A percentile compares a stretch with the other conserved stretches of the same genome.
These are phyloP conservation scores for Papilio aristodemus DNA, from an alignment of 1,140 invertebrate genomes.

Conservation along the genomic window DNA sequence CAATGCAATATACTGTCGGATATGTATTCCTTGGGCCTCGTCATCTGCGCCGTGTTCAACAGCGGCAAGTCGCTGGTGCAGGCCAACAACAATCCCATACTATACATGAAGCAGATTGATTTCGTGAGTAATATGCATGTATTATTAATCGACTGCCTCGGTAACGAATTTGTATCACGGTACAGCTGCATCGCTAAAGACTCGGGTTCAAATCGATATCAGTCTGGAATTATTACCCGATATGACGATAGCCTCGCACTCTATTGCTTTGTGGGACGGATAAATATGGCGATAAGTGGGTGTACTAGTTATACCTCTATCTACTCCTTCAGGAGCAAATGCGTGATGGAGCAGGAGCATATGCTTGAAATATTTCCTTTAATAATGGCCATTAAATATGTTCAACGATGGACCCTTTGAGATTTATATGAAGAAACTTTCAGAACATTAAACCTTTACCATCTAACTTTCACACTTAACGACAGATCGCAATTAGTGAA, in stretches of 20 bases:
- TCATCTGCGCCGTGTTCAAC: conserved; percentile 95
- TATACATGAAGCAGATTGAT: conserved; percentile 95
- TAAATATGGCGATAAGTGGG: no score
- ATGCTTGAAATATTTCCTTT: neutral
- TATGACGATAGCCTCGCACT: no score
- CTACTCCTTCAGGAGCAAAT: no score
- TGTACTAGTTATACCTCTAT: no score
- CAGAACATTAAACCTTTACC: neutral
- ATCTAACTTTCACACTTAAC: conserved; percentile 11
- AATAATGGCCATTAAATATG: neutral
- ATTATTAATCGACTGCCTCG: no score
- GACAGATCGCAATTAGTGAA: neutral
- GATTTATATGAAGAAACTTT: conserved; percentile 11
- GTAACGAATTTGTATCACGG: no score
- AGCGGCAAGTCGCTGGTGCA: conserved; percentile 91
- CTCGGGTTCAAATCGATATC: no score
- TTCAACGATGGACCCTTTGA: neutral
- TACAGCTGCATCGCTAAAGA: no score
- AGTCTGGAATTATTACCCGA: no score
- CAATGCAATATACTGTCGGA: conserved; percentile 93
- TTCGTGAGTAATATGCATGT: conserved; percentile 85
- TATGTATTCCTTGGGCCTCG: conserved; percentile 97
- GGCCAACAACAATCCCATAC: conserved; percentile 91
- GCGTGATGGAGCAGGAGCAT: no score
- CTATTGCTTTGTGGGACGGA: no score